phyloP scores from a whole-genome alignment of 2,888 invertebrate genomes.

The Aromia moschata region DNA sequence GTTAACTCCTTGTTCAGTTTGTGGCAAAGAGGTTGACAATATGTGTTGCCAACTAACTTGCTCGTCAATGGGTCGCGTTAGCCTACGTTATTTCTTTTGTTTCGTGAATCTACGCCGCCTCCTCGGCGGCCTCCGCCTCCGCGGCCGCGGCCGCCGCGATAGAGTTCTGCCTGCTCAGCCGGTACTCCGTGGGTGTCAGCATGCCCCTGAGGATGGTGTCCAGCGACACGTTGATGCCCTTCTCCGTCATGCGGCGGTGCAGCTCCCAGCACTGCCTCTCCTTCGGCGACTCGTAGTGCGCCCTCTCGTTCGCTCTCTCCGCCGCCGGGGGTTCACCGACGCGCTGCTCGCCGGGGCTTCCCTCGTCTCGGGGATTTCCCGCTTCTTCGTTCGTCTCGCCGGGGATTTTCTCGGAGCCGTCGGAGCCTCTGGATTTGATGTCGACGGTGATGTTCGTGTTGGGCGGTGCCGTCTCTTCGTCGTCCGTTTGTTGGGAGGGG shows the following conservation, averaged over 20 bases:
- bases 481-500: slow-evolving; percentile 7
- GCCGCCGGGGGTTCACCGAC: background rate
- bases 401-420: background rate
- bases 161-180: slow-evolving; percentile 64
- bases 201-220: slow-evolving; percentile 76
- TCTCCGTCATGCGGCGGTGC: slow-evolving; percentile 73
- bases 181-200: slow-evolving; percentile 77
- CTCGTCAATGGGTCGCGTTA: background rate
- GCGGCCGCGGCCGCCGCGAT: background rate
- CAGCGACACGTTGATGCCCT: slow-evolving; percentile 73
- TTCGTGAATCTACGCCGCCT: background rate
- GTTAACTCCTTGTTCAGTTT: no score
- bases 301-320: slow-evolving; percentile 2
- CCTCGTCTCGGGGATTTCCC: slow-evolving; percentile 22
- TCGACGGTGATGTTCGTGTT: slow-evolving; percentile 29
- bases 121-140: background rate
- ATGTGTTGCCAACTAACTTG: background rate
- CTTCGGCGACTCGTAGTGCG: slow-evolving; percentile 49
- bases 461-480: background rate
- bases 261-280: slow-evolving; percentile 73
- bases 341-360: background rate
- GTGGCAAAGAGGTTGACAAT: no score
- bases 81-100: background rate
- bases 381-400: slow-evolving; percentile 15
- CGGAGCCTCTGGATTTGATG: slow-evolving; percentile 32